Evolutionary conservation across 2,888 invertebrate species (phyloP).

Genomic region (Troides helena): DNA sequence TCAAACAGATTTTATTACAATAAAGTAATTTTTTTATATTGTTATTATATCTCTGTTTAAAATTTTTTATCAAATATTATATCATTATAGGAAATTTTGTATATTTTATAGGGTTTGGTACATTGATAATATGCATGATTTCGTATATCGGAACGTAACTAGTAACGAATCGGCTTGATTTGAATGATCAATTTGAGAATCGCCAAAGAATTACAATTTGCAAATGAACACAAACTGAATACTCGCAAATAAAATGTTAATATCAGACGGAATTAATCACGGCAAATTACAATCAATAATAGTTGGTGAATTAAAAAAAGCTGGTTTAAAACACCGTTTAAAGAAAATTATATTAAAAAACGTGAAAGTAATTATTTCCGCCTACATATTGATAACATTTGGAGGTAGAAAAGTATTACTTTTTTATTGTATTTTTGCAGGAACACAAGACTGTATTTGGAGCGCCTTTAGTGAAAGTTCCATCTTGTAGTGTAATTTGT

Average conservation of each 20-base stretch:
- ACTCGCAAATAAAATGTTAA: constrained; percentile 57
- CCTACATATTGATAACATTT: neutral
- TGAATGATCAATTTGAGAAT: constrained; percentile 32
- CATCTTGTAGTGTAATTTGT: constrained; percentile 78
- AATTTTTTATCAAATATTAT: too few species aligned
- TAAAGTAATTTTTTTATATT: too few species aligned
- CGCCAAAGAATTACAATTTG: constrained; percentile 33
- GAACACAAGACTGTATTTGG: constrained; percentile 75
- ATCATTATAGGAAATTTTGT: too few species aligned
- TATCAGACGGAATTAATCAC: constrained; percentile 75
- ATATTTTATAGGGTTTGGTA: too few species aligned
- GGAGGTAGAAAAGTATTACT: neutral
- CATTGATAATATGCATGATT: neutral
- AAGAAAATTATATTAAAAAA: constrained; percentile 83
- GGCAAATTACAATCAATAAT: constrained; percentile 78
- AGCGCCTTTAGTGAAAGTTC: constrained; percentile 70
- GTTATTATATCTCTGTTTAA: too few species aligned
- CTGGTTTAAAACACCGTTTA: constrained; percentile 85
- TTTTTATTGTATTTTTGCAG: constrained; percentile 39
- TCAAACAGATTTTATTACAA: too few species aligned
- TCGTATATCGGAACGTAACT: constrained; percentile 30
- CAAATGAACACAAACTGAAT: constrained; percentile 42
- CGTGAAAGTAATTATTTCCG: constrained; percentile 66
- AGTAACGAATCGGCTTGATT: constrained; percentile 34
- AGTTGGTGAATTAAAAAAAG: constrained; percentile 83